A percentile compares a stretch with the other conserved stretches of the same genome.
Evolutionary conservation across 2,797 vertebrate species (phyloP).

Genomic region (Percopsis omiscomaycus): DNA sequence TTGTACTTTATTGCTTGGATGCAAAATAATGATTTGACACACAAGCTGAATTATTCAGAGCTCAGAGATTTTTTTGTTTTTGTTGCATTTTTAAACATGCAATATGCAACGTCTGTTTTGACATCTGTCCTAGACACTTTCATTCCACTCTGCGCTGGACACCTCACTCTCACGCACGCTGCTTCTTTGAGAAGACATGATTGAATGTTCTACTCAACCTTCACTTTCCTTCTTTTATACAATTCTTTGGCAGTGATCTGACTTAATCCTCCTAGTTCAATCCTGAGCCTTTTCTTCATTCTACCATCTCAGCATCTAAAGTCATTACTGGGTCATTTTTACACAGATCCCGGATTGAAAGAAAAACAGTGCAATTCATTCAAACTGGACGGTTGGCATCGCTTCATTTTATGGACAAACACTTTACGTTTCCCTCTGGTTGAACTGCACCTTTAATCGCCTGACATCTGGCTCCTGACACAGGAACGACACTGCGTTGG

Average conservation of each 20-base stretch:
- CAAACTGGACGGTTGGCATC: not conserved
- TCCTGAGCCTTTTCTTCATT: slow-evolving; percentile 14
- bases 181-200: not conserved
- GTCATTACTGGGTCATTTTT: not conserved
- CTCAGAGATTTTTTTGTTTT: not conserved
- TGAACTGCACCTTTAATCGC: slow-evolving; percentile 29
- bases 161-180: too few relatives aligned
- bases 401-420: slow-evolving; percentile 4
- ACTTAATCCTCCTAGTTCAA: slow-evolving; percentile 18
- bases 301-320: slow-evolving; percentile 11
- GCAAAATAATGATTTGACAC: not conserved
- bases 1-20: not conserved
- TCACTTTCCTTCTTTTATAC: slow-evolving; percentile 5
- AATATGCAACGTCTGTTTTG: not conserved
- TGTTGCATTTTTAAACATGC: not conserved
- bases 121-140: not conserved
- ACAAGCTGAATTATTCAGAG: slow-evolving; percentile 3
- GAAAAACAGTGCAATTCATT: not conserved
- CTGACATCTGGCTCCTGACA: slow-evolving; percentile 32
- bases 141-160: too few relatives aligned
- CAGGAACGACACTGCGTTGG: slow-evolving; percentile 32
- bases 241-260: slow-evolving; percentile 20
- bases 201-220: not conserved
- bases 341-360: not conserved
- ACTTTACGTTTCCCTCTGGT: slow-evolving; percentile 4